Evolutionary conservation across 2,888 invertebrate genomes (phyloP).

Genomic region (Heliconius aoede): DNA sequence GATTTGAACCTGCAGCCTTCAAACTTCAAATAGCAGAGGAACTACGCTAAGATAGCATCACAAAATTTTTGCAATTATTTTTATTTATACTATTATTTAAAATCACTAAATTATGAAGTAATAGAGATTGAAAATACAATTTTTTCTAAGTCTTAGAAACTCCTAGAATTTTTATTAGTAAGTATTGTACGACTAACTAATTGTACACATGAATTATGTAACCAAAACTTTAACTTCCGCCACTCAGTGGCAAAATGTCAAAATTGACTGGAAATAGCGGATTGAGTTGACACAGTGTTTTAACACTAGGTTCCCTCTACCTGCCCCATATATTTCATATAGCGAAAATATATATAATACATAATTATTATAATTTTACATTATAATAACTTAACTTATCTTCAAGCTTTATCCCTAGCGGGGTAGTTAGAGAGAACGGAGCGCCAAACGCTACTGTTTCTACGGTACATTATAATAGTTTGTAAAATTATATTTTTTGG

Average conservation of each 20-base stretch:
- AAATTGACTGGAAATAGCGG: neutral
- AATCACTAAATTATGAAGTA: neutral
- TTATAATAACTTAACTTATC: too few relatives aligned
- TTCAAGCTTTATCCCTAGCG: too few relatives aligned
- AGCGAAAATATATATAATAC: neutral
- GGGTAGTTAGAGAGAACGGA: too few relatives aligned
- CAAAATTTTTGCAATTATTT: neutral
- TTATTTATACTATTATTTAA: neutral
- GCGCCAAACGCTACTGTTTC: too few relatives aligned
- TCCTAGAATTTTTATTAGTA: neutral
- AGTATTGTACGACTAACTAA: neutral
- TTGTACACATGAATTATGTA: neutral
- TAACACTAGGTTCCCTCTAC: neutral
- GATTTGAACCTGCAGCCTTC: neutral
- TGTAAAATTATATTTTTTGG: neutral
- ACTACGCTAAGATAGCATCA: constrained; percentile 1
- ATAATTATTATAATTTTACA: neutral
- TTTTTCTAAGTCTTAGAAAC: neutral
- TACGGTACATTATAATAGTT: neutral
- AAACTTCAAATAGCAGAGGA: neutral
- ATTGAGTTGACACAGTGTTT: too few relatives aligned
- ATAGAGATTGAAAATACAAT: neutral
- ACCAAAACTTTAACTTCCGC: neutral
- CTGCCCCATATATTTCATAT: neutral
- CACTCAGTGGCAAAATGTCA: neutral